Conservation (phyloP, 1,140 invertebrate genomes). For the Penaeus vannamei region DNA sequence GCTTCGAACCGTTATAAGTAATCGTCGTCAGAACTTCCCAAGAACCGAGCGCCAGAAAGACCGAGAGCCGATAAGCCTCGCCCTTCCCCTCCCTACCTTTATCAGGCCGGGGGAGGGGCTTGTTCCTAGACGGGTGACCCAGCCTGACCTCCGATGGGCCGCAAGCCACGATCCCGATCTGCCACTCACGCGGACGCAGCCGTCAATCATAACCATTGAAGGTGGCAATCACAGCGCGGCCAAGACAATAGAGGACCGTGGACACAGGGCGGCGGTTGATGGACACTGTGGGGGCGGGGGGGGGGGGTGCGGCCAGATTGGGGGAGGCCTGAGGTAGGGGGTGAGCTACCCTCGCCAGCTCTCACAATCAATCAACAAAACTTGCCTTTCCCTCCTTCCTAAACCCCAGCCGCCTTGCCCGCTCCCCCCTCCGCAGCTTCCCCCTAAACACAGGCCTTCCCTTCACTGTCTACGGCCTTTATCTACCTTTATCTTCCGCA, state of each 20-base stretch:
- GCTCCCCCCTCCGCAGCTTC: too few relatives aligned
- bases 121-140: slow-evolving; percentile 2
- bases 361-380: too few relatives aligned
- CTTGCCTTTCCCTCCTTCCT: too few relatives aligned
- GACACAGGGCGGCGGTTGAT: not conserved
- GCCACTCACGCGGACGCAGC: slow-evolving; percentile 18
- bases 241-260: slow-evolving; percentile 19
- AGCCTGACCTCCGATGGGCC: slow-evolving; percentile 3
- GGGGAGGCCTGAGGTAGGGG: not conserved
- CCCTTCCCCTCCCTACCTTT: slow-evolving; percentile 1
- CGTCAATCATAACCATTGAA: slow-evolving; percentile 35
- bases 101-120: not conserved
- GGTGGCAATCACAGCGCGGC: slow-evolving; percentile 9
- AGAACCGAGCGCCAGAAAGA: too few relatives aligned
- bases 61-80: too few relatives aligned
- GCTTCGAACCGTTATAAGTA: too few relatives aligned
- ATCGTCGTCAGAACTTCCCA: too few relatives aligned
- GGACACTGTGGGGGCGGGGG: not conserved
- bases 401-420: too few relatives aligned
- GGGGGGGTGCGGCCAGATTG: not conserved
- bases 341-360: not conserved
- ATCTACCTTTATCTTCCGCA: too few relatives aligned
- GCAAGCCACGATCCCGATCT: not conserved
- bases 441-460: too few relatives aligned
- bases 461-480: too few relatives aligned